Evolutionary conservation across 2,797 vertebrate genomes (phyloP), one percentile per base, ranked within the genome.

Genomic region (Somateria mollissima): DNA sequence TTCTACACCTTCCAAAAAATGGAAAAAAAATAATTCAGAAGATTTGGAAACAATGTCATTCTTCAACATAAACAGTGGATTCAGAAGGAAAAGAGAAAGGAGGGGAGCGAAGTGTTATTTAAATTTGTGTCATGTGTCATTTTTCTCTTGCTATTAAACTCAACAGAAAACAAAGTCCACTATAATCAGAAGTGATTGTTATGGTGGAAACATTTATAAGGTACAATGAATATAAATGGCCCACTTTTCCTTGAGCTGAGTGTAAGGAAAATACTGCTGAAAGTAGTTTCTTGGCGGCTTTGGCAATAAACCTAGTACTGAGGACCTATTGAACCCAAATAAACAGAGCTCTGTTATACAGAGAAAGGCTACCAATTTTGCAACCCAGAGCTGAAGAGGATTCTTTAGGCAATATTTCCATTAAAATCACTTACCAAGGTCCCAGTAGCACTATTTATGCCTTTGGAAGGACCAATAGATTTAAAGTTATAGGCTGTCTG

Each of bases 111-210:
- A 92, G 79, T 80, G 58, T 85, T 95, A 85, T 92, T 93, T 87
- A 92, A 66, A 92, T 87, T 82, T 85, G 45, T 95, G 94, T 92
- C 90, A 60, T 92, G 58, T 95, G 95, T 93, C 90, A 93, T 97
- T 97, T 96, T 95, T 95, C 93, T 97, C 75, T 51, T 80, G 66
- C 75, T 89, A 78, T 96, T 94, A 97, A 87, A 95, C 87, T 71
- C 75, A 77, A 80, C 11, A 5, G 87, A 87, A 92, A 95, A 93
- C 95, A 58, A 95, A 92, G 90, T 93, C 92, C 94, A 89, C 81
- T 80, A 18, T 85, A 95, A 95, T 92, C 94, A 85, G 90, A 83
- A 96, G 61, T 8, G 51, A 97, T 93, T 91, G 92, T 96, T 87
- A 60, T 75, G 75, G 87, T 61, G 54, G 77, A 77, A 93, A 62